These are phyloP conservation scores for Propithecus coquereli DNA, from an alignment of 2,113 vertebrate species.

Conservation along the genomic window DNA sequence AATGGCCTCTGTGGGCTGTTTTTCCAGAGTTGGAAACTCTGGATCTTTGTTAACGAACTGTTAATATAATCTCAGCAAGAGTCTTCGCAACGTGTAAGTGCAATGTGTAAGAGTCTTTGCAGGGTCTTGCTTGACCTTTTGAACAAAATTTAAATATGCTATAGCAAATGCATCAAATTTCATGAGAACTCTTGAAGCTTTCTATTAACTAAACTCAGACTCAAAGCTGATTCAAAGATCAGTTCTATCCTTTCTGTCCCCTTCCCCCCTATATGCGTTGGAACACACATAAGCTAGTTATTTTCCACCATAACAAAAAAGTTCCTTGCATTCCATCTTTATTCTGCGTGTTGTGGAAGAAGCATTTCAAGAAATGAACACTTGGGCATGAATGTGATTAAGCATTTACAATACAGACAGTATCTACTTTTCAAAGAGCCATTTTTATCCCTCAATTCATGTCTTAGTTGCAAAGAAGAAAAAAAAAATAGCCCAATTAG, in stretches of 20 bases:
- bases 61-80: slow-evolving; percentile 22
- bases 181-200: slow-evolving; percentile 4
- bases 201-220: background rate
- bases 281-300: background rate
- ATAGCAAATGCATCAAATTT: slow-evolving; percentile 16
- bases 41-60: slow-evolving; percentile 17
- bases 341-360: slow-evolving; percentile 9
- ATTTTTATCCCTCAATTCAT: slow-evolving; percentile 35
- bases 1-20: slow-evolving; percentile 30
- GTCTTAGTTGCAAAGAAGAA: slow-evolving; percentile 14
- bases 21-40: slow-evolving; percentile 31
- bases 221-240: background rate
- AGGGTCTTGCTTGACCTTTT: background rate
- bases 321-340: background rate
- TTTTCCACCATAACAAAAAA: background rate
- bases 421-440: slow-evolving; percentile 41
- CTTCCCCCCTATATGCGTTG: background rate
- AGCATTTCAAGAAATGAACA: slow-evolving; percentile 5
- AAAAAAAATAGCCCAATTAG: background rate
- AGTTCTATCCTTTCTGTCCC: background rate
- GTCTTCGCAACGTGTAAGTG: background rate
- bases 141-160: slow-evolving; percentile 25
- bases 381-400: slow-evolving; percentile 15
- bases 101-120: background rate
- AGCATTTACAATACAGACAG: slow-evolving; percentile 5